Base-by-base conservation (phyloP, 2,888 invertebrate species). In the Drosophila gaucha region DNA sequence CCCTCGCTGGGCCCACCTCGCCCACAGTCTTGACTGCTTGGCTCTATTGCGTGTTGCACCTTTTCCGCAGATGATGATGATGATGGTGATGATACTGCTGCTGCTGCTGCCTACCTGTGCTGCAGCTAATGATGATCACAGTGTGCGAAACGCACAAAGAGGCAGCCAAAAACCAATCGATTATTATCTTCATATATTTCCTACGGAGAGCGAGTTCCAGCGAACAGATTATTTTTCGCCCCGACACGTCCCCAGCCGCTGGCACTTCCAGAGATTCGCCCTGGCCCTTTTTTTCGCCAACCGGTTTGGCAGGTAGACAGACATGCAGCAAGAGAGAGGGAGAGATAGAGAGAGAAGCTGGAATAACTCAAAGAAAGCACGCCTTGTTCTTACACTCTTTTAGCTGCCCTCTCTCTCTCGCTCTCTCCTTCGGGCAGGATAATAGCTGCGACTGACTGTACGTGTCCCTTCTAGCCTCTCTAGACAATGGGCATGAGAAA, bases 191-290 rank as follows among this genome's bases (percentile, higher is more conserved):
- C 30, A 31, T 66, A 60, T 78, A 54, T 80, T 77, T 79, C 58
- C 46, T 52, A 55, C 54, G 39, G 67, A 28, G 58, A 67, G 28
- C 36, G 38, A 89, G 75, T 89, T 90, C 89, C 90, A 80, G 59
- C 52, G 89, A 88, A 88, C 67, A 89, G 87, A 89, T 90, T 82
- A 90, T 89, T 76, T 89, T 74, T 57, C 72, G 83, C 83, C 88
- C 88, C 82, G 80, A 73, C 85, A 86, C 80, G 78, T 73, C 41
- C 78, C 47, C 36, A 35, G 55, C 38, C 60, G 63, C 36, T 65
- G 62, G 38, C 75, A 43, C 43, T 60, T 55, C 59, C 65, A 71
- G 36, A 80, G 69, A 69, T 76, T 54, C 57, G 77, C 66, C 51
- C 54, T 62, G 86, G 86, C 74, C 78, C 74, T 72, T 73, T 71